Conservation (phyloP, 2,888 invertebrate species). For the Coleophora deauratella region DNA sequence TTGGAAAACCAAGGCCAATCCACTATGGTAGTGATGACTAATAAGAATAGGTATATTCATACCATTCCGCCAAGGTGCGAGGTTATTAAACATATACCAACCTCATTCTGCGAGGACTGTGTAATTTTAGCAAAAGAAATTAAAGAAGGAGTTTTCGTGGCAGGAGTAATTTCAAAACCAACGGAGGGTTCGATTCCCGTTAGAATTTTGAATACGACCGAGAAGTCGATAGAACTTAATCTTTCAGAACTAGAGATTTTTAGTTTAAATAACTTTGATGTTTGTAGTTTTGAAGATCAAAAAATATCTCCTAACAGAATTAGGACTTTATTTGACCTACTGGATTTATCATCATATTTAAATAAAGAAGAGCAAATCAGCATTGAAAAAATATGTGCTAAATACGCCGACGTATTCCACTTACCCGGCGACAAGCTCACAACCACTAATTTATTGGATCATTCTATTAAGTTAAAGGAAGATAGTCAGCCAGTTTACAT, state of each 20-base stretch:
- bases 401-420: slow-evolving; percentile 17
- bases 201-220: slow-evolving; percentile 14
- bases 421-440: slow-evolving; percentile 14
- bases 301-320: slow-evolving; percentile 13
- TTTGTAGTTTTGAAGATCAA: slow-evolving; percentile 14
- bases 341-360: slow-evolving; percentile 11
- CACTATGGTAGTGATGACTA: neutral
- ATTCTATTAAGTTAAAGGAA: slow-evolving; percentile 14
- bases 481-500: slow-evolving; percentile 9
- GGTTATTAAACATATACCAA: slow-evolving; percentile 11
- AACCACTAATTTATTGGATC: slow-evolving; percentile 12
- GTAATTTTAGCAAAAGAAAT: slow-evolving; percentile 14
- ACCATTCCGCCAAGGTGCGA: slow-evolving; percentile 14
- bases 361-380: slow-evolving; percentile 5
- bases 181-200: slow-evolving; percentile 13
- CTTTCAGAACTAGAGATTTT: slow-evolving; percentile 6
- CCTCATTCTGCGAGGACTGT: slow-evolving; percentile 9
- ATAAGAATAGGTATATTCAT: too few relatives aligned
- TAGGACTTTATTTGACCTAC: slow-evolving; percentile 15
- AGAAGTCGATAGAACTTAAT: slow-evolving; percentile 10
- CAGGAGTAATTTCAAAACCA: slow-evolving; percentile 9
- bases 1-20: neutral
- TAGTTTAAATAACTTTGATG: slow-evolving; percentile 9
- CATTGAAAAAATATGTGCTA: slow-evolving; percentile 15
- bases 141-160: slow-evolving; percentile 14